Percentiles rank a stretch among this genome's conserved stretches.
These are phyloP conservation scores for Cephalopholis sonnerati DNA, from an alignment of 2,113 vertebrate genomes.

Conservation along the genomic window DNA sequence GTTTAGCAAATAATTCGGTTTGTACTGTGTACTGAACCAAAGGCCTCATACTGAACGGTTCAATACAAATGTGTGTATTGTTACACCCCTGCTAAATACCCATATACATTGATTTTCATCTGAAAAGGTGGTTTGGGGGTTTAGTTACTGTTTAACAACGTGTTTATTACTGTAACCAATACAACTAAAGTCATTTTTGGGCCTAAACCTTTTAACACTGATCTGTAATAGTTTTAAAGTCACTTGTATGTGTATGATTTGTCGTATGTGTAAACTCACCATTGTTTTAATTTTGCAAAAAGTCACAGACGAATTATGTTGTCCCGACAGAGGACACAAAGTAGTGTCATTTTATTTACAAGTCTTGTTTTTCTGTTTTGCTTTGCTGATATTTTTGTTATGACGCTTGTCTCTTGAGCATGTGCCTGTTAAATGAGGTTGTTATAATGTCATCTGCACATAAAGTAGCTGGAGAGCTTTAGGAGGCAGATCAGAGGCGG, in stretches of 20 bases:
- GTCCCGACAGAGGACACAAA: background rate
- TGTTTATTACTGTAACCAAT: background rate
- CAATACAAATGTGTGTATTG: no score
- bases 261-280: no score
- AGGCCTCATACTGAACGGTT: no score
- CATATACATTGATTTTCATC: no score
- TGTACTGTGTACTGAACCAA: no score
- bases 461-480: background rate
- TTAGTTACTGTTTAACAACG: no score
- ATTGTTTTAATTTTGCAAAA: background rate
- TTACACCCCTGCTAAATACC: no score
- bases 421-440: background rate
- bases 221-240: background rate
- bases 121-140: no score
- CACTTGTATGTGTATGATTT: no score
- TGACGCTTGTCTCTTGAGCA: background rate
- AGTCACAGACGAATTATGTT: background rate
- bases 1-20: no score
- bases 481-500: background rate
- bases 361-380: background rate
- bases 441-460: conserved; percentile 3
- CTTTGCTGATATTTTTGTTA: background rate
- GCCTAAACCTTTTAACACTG: background rate
- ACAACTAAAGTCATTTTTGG: background rate
- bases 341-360: background rate